Conservation (phyloP, 2,888 invertebrate genomes). For the Erannis defoliaria region DNA sequence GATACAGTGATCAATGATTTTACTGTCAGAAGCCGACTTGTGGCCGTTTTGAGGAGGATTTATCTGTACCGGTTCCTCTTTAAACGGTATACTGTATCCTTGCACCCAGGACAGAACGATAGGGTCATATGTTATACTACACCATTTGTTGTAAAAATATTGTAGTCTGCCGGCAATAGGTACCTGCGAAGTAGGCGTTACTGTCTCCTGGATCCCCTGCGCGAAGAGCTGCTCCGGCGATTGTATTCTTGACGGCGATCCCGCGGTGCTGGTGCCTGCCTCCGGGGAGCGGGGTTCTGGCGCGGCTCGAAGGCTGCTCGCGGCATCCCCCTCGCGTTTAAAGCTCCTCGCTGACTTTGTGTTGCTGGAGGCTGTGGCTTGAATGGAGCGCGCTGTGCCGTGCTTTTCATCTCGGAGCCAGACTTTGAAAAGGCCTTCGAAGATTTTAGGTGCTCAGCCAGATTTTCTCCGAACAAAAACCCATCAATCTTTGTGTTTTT, state of each 20-base stretch:
- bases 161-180: slow-evolving; percentile 1
- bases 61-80: background rate
- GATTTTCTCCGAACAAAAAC: background rate
- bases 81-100: background rate
- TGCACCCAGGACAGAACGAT: background rate
- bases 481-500: background rate
- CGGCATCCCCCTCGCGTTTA: no score
- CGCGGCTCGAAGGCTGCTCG: no score
- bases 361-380: no score
- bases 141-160: slow-evolving; percentile 1
- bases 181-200: no score
- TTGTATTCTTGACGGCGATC: background rate
- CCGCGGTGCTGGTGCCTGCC: no score
- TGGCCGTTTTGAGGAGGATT: background rate
- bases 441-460: background rate
- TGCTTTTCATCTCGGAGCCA: background rate
- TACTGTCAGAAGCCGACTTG: background rate
- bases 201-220: no score
- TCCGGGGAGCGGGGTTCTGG: no score
- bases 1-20: slow-evolving; percentile 1
- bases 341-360: background rate
- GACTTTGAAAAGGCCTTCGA: background rate
- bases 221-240: no score
- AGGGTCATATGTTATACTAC: background rate
- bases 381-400: no score